Evolutionary conservation across 2,888 invertebrate genomes (phyloP).

Genomic region (Anodontia alba): DNA sequence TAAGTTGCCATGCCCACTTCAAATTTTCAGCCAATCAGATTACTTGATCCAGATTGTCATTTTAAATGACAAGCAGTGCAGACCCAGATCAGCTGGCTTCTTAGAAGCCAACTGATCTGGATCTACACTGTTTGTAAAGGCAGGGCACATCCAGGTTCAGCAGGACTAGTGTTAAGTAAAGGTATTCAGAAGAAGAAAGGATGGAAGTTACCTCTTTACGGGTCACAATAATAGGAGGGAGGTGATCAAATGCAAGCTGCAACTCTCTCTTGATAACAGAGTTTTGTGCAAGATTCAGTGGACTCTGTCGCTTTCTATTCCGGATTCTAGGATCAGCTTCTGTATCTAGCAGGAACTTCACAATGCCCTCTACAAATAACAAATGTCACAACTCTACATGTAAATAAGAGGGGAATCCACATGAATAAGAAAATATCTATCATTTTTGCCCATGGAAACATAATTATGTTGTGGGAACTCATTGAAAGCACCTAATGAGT

Average conservation of each 20-base stretch:
- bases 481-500: too few relatives aligned
- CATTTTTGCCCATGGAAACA: not conserved
- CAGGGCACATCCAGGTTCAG: too few relatives aligned
- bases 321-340: constrained; percentile 76
- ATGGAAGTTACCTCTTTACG: not conserved
- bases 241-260: constrained; percentile 55
- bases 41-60: too few relatives aligned
- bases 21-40: too few relatives aligned
- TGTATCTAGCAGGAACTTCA: constrained; percentile 79
- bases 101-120: too few relatives aligned
- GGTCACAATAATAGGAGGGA: constrained; percentile 39
- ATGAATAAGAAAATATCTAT: not conserved
- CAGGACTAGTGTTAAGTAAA: too few relatives aligned
- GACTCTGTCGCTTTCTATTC: constrained; percentile 80
- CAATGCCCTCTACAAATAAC: constrained; percentile 75
- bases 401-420: not conserved
- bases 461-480: too few relatives aligned
- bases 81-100: too few relatives aligned
- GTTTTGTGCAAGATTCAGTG: constrained; percentile 79
- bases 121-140: too few relatives aligned
- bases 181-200: too few relatives aligned
- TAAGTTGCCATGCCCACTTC: too few relatives aligned
- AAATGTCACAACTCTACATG: not conserved
- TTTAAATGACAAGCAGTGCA: too few relatives aligned
- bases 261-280: constrained; percentile 70